These are phyloP conservation scores for Aplochiton taeniatus DNA, from an alignment of 2,797 vertebrate genomes.

Conservation along the genomic window DNA sequence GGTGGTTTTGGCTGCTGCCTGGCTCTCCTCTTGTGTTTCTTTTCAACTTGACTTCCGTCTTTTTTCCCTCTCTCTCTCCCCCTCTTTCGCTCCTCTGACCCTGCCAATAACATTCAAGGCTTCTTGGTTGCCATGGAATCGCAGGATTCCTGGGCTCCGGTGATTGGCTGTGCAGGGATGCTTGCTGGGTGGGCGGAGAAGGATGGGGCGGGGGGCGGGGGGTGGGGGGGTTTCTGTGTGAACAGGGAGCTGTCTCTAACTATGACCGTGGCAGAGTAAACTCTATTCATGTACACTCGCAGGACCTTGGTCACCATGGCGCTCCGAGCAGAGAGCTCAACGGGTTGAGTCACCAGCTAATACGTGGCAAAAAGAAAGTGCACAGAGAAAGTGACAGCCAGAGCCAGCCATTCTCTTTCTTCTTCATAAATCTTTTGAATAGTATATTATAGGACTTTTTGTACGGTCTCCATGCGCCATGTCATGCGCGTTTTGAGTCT, in stretches of 20 bases:
- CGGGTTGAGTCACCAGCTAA: slow-evolving; percentile 43
- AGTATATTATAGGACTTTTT: too few relatives aligned
- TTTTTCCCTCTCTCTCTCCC: slow-evolving; percentile 35
- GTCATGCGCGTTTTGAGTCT: too few relatives aligned
- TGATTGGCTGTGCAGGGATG: slow-evolving; percentile 65
- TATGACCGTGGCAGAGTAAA: slow-evolving; percentile 64
- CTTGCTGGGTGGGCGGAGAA: slow-evolving; percentile 39
- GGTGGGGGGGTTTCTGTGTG: too few relatives aligned
- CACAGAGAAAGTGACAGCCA: too few relatives aligned
- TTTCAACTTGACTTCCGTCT: slow-evolving; percentile 66
- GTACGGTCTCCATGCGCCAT: too few relatives aligned
- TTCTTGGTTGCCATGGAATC: slow-evolving; percentile 71
- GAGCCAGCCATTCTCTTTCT: too few relatives aligned
- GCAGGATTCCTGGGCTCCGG: slow-evolving; percentile 46
- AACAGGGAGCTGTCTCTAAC: slow-evolving; percentile 64
- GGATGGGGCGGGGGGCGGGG: too few relatives aligned
- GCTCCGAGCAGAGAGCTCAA: slow-evolving; percentile 54
- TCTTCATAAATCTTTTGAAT: too few relatives aligned
- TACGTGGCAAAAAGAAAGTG: neutral
- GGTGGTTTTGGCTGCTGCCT: slow-evolving; percentile 42
- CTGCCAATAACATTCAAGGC: slow-evolving; percentile 67
- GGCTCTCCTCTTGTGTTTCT: slow-evolving; percentile 32
- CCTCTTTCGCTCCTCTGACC: slow-evolving; percentile 49
- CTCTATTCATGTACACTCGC: slow-evolving; percentile 69
- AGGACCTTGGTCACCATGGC: slow-evolving; percentile 55